Percentiles rank a stretch among this genome's conserved stretches.
Conservation (phyloP, 2,797 vertebrate genomes). For the Nyctibius grandis region DNA sequence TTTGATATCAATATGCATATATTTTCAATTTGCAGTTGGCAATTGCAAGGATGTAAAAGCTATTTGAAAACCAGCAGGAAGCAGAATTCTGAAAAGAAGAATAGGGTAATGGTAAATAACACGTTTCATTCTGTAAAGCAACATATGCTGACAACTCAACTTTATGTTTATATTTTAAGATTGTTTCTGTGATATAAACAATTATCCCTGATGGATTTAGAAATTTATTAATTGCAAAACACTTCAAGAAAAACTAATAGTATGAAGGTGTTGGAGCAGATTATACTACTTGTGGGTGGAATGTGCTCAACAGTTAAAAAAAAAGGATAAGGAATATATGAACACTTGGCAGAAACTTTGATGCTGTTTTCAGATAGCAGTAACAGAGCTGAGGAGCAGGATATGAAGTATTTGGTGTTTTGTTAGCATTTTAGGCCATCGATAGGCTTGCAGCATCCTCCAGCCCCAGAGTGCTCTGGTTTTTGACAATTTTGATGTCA, state of each 20-base stretch:
- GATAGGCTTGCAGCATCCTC: neutral
- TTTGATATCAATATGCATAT: neutral
- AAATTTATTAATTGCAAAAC: neutral
- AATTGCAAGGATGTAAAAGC: constrained; percentile 1
- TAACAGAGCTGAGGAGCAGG: neutral
- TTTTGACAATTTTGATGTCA: neutral
- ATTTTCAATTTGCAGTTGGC: constrained; percentile 14
- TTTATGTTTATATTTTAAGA: neutral
- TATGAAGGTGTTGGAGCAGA: neutral
- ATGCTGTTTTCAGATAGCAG: neutral
- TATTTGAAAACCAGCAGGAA: constrained; percentile 25
- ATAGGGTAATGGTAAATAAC: neutral
- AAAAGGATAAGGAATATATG: neutral
- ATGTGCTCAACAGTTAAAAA: neutral
- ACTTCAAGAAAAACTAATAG: neutral
- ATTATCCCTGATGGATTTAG: neutral
- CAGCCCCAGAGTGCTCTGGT: neutral
- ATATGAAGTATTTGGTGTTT: neutral
- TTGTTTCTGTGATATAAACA: neutral
- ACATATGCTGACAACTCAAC: neutral
- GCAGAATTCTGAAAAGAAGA: neutral
- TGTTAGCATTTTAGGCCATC: neutral
- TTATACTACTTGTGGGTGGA: neutral
- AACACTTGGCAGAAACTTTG: neutral
- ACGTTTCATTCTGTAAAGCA: neutral